These are phyloP conservation scores for Rhyacophila evoluta DNA, from an alignment of 2,888 invertebrate species.

Conservation along the genomic window DNA sequence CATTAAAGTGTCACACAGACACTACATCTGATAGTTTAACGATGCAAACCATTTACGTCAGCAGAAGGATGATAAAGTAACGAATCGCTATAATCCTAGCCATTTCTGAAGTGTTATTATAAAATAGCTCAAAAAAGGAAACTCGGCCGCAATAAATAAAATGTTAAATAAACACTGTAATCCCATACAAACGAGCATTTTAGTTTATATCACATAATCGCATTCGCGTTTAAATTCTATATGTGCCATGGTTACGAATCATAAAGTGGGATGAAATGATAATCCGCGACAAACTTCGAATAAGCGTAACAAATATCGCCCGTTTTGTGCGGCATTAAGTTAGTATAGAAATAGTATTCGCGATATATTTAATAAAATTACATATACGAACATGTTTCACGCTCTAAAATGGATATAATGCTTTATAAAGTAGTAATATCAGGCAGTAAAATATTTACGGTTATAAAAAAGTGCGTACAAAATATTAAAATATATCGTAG, in stretches of 20 bases:
- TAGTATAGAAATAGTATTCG: no score
- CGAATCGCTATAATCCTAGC: neutral
- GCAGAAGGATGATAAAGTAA: neutral
- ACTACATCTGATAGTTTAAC: no score
- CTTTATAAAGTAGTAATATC: no score
- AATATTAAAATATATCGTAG: no score
- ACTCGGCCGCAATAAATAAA: neutral
- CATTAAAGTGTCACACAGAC: no score
- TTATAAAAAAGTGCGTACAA: no score
- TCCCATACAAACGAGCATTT: neutral
- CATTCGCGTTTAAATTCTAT: neutral
- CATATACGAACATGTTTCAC: no score
- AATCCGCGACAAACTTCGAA: neutral
- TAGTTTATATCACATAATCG: neutral
- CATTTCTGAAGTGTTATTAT: neutral
- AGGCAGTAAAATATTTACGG: no score
- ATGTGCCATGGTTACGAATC: neutral
- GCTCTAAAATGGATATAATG: no score
- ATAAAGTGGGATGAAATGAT: neutral
- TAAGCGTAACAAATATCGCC: neutral
- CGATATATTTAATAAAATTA: no score
- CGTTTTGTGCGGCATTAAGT: no score
- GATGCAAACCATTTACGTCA: no score
- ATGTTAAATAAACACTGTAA: neutral
- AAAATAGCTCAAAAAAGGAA: neutral